Evolutionary conservation across 2,113 vertebrate species (phyloP), one percentile per base, ranked within the genome.

Genomic region (Phylloscopus trochiloides): DNA sequence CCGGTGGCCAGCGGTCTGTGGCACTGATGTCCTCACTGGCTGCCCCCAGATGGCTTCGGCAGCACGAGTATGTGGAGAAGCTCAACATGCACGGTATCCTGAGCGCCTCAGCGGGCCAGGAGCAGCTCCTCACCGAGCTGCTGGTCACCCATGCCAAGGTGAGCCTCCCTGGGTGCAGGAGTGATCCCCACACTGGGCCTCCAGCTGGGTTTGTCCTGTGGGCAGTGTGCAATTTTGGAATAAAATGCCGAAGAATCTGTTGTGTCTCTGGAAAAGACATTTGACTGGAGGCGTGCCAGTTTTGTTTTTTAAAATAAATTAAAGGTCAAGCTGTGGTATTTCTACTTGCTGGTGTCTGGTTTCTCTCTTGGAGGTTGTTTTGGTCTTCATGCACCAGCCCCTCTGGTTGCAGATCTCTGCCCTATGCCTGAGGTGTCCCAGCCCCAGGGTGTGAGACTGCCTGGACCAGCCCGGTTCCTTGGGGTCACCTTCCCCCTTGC

Each of bases 21-120:
- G 40, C 62, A 16, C 48, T 48, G 79, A 28, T 26, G 47, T 17
- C 50, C 36, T 12, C 12, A 4, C 32, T 48, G 70, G 58, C 76
- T 82, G 85, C 54, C 86, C 58, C 3, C 96, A 99, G 99, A 89
- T 99, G 99, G 99, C 98, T 98, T 88, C 98, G 59, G 79, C 99
- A 99, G 80, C 99, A 99, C 1, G 99, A 99, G 55, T 97, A 96
- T 9, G 97, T 99, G 48, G 99, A 99, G 97, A 99, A 99, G 96
- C 98, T 99, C 28, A 99, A 99, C 96, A 99, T 99, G 98, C 99
- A 99, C 40, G 98, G 99, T 7, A 98, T 99, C 94, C 96, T 99
- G 73, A 98, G 98, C 4, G 99, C 98, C 59, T 98, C 98, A 0
- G 51, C 92, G 4, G 97, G 98, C 88, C 98, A 98, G 55, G 98